Evolutionary conservation across 2,797 vertebrate species (phyloP).

Genomic region (Catostomus latipinnis): DNA sequence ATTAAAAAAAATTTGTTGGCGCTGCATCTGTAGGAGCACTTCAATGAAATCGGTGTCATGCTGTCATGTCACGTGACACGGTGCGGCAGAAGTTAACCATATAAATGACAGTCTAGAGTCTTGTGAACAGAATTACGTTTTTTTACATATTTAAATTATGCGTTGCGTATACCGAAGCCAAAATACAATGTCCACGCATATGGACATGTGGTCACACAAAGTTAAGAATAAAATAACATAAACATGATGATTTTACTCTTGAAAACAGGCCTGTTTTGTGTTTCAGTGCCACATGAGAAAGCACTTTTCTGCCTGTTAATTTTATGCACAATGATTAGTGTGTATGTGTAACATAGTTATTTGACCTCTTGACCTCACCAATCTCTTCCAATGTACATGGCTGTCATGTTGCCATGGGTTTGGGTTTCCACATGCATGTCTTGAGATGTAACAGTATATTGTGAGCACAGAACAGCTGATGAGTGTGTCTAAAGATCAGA

Average conservation of each 20-base stretch:
- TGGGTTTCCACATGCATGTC: background rate
- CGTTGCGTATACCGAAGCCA: too few relatives aligned
- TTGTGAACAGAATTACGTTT: too few relatives aligned
- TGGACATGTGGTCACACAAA: background rate
- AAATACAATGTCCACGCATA: too few relatives aligned
- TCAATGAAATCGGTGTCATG: too few relatives aligned
- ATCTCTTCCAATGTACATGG: conserved; percentile 13
- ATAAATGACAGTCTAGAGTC: too few relatives aligned
- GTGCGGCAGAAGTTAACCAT: too few relatives aligned
- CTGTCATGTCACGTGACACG: too few relatives aligned
- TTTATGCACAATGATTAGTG: conserved; percentile 25
- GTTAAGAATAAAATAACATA: background rate
- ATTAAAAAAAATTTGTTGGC: too few relatives aligned
- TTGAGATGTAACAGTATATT: conserved; percentile 29
- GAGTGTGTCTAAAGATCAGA: conserved; percentile 70
- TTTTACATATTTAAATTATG: too few relatives aligned
- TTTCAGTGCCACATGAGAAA: conserved; percentile 28
- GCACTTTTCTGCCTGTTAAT: conserved; percentile 37
- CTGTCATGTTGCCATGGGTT: background rate
- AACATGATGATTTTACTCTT: conserved; percentile 10
- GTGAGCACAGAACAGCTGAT: conserved; percentile 74
- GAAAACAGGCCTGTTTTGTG: conserved; percentile 9
- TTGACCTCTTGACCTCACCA: conserved; percentile 21
- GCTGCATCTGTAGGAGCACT: too few relatives aligned
- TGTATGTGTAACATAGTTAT: conserved; percentile 19